Evolutionary conservation across 2,888 invertebrate species (phyloP).

Genomic region (Tetramorium bicarinatum): DNA sequence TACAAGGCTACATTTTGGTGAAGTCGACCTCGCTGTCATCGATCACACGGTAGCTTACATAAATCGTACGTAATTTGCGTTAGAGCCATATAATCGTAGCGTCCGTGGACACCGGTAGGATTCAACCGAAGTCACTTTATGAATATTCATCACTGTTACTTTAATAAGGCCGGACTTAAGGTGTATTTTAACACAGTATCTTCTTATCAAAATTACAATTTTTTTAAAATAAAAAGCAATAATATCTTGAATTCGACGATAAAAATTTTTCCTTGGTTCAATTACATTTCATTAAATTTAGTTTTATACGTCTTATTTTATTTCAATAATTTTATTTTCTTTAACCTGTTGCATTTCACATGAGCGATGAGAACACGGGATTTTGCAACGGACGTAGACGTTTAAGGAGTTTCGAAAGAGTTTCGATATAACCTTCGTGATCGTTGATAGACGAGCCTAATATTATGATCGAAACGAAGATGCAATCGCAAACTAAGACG

Average conservation of each 20-base stretch:
- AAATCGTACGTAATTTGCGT: slow-evolving; percentile 66
- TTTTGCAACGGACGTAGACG: neutral
- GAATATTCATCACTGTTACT: slow-evolving; percentile 62
- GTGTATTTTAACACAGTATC: neutral
- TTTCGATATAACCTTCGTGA: slow-evolving; percentile 1
- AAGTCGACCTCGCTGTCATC: slow-evolving; percentile 21
- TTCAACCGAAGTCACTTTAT: slow-evolving; percentile 33
- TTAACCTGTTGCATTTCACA: neutral
- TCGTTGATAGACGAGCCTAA: slow-evolving; percentile 17
- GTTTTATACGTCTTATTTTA: neutral
- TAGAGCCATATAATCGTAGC: slow-evolving; percentile 58
- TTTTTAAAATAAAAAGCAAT: neutral
- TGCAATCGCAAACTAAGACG: slow-evolving; percentile 20
- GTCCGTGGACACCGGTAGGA: slow-evolving; percentile 30
- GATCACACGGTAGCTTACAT: slow-evolving; percentile 59
- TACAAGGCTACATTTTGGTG: slow-evolving; percentile 33
- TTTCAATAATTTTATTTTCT: slow-evolving; percentile 8
- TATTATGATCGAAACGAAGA: slow-evolving; percentile 22
- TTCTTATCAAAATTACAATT: neutral
- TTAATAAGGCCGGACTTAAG: neutral
- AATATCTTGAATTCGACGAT: neutral
- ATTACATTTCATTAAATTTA: neutral
- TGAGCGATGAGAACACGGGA: neutral
- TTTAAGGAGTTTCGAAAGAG: slow-evolving; percentile 9
- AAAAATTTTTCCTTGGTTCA: neutral